phyloP scores from a whole-genome alignment of 2,113 vertebrate species.

The Onychostoma macrolepis region DNA sequence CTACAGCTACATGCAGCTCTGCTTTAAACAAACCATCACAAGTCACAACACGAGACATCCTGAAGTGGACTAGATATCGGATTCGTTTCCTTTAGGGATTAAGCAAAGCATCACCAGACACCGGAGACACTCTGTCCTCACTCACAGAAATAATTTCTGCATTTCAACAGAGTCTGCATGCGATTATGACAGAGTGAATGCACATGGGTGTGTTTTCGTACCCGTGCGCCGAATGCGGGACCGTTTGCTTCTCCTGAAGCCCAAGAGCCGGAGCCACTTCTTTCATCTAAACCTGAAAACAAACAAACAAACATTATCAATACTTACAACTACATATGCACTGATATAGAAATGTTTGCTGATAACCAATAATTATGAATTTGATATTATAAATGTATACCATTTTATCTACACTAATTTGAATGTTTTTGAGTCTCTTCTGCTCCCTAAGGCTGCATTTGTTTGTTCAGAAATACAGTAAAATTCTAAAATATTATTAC shows the following conservation, averaged over 20 bases:
- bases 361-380: neutral
- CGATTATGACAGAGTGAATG: neutral
- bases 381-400: neutral
- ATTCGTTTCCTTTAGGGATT: neutral
- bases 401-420: neutral
- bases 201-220: conserved; percentile 65
- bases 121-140: neutral
- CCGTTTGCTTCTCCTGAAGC: conserved; percentile 85
- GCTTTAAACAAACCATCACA: neutral
- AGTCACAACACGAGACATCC: neutral
- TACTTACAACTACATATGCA: neutral
- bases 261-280: conserved; percentile 87
- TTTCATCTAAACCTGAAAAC: conserved; percentile 88
- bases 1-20: neutral
- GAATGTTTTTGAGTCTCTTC: neutral
- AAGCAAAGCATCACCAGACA: neutral
- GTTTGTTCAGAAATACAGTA: neutral
- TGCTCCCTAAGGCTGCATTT: neutral
- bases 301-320: conserved; percentile 31
- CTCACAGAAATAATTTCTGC: neutral
- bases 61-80: neutral
- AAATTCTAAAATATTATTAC: neutral
- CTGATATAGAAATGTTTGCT: neutral
- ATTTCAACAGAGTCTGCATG: too few relatives aligned
- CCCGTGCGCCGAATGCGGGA: conserved; percentile 88